A percentile compares a stretch with the other conserved stretches of the same genome.
Evolutionary conservation across 2,113 vertebrate species (phyloP).

Genomic region (Plotosus lineatus): DNA sequence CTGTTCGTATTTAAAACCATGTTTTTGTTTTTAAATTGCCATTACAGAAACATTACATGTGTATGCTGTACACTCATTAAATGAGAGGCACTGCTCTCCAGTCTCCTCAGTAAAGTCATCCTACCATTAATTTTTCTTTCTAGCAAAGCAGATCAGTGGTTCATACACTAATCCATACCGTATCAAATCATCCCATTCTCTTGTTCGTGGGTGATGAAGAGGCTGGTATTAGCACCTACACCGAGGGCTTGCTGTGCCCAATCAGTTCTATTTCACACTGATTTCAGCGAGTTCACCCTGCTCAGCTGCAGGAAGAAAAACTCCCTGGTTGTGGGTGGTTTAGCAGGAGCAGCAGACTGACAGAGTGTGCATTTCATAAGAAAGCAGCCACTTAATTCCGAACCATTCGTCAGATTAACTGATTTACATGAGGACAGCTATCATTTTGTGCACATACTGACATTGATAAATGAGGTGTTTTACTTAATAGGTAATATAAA

Average conservation of each 20-base stretch:
- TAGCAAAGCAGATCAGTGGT: conserved; percentile 8
- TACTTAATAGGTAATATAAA: conserved; percentile 82
- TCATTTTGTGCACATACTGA: conserved; percentile 77
- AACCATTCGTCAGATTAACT: conserved; percentile 76
- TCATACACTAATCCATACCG: conserved; percentile 30
- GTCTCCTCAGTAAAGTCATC: conserved; percentile 11
- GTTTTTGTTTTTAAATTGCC: not conserved
- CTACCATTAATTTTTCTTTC: conserved; percentile 34
- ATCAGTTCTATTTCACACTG: conserved; percentile 74
- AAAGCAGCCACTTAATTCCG: conserved; percentile 78
- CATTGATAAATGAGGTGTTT: conserved; percentile 83
- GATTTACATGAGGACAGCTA: conserved; percentile 82
- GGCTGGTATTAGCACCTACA: conserved; percentile 40
- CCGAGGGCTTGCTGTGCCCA: conserved; percentile 65
- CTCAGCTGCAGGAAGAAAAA: conserved; percentile 68
- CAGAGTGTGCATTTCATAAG: conserved; percentile 77
- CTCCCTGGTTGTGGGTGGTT: conserved; percentile 74
- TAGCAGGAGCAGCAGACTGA: conserved; percentile 74
- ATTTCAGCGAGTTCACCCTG: conserved; percentile 68
- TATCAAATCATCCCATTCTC: conserved; percentile 8
- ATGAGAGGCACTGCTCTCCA: not conserved
- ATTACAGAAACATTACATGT: not conserved
- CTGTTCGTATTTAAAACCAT: not conserved
- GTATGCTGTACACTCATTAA: conserved; percentile 2
- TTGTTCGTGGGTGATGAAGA: conserved; percentile 1